Percentiles rank a stretch among this genome's conserved stretches.
Conservation (phyloP, 2,113 vertebrate genomes). For the Eonycteris spelaea region DNA sequence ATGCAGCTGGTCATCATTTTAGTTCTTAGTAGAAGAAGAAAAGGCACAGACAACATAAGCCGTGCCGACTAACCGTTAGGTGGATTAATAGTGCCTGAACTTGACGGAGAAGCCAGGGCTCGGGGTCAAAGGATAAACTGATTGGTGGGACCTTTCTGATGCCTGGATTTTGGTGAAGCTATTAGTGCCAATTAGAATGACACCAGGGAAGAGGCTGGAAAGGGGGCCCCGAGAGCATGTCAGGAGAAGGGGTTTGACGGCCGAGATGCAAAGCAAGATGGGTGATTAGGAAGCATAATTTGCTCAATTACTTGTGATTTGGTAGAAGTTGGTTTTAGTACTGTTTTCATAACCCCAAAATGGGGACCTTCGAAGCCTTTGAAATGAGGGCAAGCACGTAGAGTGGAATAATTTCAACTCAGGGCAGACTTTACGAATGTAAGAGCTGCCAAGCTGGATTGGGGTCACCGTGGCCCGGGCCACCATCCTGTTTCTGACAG, state of each 20-base stretch:
- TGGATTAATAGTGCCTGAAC: conserved; percentile 57
- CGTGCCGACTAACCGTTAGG: neutral
- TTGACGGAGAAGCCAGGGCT: conserved; percentile 31
- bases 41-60: conserved; percentile 50
- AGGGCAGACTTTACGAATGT: conserved; percentile 25
- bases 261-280: conserved; percentile 34
- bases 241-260: conserved; percentile 57
- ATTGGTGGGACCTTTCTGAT: conserved; percentile 56
- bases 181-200: conserved; percentile 76
- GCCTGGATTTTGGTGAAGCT: conserved; percentile 56
- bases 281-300: conserved; percentile 71
- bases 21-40: conserved; percentile 40
- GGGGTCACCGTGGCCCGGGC: neutral
- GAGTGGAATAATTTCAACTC: conserved; percentile 22
- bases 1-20: conserved; percentile 58
- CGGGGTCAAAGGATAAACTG: conserved; percentile 69
- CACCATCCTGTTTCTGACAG: neutral
- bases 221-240: neutral
- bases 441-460: neutral
- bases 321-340: conserved; percentile 70
- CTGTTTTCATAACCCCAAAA: conserved; percentile 75
- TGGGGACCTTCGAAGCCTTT: conserved; percentile 60
- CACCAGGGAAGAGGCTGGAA: conserved; percentile 63
- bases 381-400: conserved; percentile 53
- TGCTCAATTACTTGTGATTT: conserved; percentile 71